Conservation (phyloP, 2,113 vertebrate genomes). For the Ageneiosus marmoratus region DNA sequence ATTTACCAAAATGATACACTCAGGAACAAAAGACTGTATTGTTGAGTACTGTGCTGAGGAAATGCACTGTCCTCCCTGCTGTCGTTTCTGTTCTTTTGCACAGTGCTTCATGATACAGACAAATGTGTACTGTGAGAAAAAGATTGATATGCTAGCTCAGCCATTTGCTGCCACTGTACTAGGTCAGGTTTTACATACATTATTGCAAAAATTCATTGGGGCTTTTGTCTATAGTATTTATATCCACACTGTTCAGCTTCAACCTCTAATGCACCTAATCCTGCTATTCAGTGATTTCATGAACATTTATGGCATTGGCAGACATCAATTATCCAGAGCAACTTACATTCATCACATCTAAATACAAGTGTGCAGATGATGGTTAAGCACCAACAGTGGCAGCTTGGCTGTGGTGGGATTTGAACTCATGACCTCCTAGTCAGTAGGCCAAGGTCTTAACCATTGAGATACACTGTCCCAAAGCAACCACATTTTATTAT, state of each 20-base stretch:
- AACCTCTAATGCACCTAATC: neutral
- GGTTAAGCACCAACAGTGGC: too few species aligned
- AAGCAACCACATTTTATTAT: too few species aligned
- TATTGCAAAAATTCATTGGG: neutral
- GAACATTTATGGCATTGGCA: too few species aligned
- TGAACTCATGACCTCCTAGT: too few species aligned
- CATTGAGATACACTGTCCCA: too few species aligned
- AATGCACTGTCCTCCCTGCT: slow-evolving; percentile 19
- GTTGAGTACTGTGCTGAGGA: slow-evolving; percentile 40
- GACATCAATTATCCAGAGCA: too few species aligned
- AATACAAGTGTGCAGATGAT: too few species aligned
- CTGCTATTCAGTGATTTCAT: neutral
- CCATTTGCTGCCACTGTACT: slow-evolving; percentile 3
- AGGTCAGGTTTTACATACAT: slow-evolving; percentile 35
- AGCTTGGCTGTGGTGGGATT: too few species aligned
- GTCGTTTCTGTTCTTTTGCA: slow-evolving; percentile 43
- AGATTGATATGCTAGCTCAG: slow-evolving; percentile 25
- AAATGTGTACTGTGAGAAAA: slow-evolving; percentile 45
- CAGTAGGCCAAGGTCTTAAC: too few species aligned
- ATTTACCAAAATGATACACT: slow-evolving; percentile 61
- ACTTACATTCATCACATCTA: too few species aligned
- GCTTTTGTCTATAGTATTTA: neutral
- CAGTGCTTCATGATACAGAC: slow-evolving; percentile 44
- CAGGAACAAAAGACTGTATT: slow-evolving; percentile 60
- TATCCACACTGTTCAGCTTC: neutral